Percentiles rank a stretch among this genome's conserved stretches.
Evolutionary conservation across 2,888 invertebrate species (phyloP).

Genomic region (Pristionchus arcanus): DNA sequence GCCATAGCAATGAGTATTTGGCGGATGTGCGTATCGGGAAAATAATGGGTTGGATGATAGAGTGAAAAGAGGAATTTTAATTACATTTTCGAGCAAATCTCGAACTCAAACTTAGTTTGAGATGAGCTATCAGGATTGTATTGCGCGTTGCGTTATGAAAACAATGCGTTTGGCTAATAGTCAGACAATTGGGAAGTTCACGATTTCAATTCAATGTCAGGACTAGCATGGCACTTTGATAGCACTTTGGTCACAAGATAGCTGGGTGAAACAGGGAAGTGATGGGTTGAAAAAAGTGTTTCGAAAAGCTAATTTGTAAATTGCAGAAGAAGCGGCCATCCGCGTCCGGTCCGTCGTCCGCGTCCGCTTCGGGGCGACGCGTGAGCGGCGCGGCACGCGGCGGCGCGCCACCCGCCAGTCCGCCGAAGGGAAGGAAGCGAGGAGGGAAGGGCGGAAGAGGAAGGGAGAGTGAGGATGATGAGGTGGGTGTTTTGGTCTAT

Average conservation of each 20-base stretch:
- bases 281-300: background rate
- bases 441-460: background rate
- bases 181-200: too few relatives aligned
- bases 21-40: too few relatives aligned
- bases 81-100: too few relatives aligned
- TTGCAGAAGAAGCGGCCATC: conserved; percentile 30
- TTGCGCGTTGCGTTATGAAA: too few relatives aligned
- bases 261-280: background rate
- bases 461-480: conserved; percentile 45
- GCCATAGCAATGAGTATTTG: too few relatives aligned
- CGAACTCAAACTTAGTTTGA: too few relatives aligned
- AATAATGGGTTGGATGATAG: too few relatives aligned
- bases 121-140: too few relatives aligned
- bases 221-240: too few relatives aligned
- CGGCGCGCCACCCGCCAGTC: background rate
- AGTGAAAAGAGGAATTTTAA: too few relatives aligned
- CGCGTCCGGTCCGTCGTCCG: background rate
- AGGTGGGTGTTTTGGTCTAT: background rate
- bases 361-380: background rate
- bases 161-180: too few relatives aligned
- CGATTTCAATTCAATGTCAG: too few relatives aligned
- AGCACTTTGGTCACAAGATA: background rate
- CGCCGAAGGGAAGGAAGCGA: background rate
- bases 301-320: background rate
- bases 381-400: background rate